Conservation (phyloP, 53 echinoderm and acorn worm species). For the Temnopleurus reevesii region DNA sequence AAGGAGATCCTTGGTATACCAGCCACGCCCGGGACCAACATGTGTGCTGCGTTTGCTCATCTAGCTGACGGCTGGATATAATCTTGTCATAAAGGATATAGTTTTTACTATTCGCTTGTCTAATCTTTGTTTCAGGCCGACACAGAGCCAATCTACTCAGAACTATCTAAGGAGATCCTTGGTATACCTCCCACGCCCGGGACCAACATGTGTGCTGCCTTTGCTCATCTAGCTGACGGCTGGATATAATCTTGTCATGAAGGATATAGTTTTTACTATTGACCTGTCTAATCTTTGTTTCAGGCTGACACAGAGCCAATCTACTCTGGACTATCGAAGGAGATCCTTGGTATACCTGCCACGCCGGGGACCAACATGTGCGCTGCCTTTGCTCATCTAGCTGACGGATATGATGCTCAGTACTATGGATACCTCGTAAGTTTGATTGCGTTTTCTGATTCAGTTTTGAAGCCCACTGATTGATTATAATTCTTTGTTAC, state of each 20-base stretch:
- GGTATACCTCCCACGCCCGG: constrained; percentile 86
- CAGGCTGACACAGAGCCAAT: constrained; percentile 82
- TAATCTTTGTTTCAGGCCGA: constrained; percentile 75
- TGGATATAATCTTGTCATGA: constrained; percentile 26
- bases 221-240: constrained; percentile 96
- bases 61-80: constrained; percentile 96
- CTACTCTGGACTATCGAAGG: constrained; percentile 73
- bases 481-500: no score
- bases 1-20: constrained; percentile 88
- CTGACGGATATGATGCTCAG: constrained; percentile 99
- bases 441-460: background rate
- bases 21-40: constrained; percentile 97
- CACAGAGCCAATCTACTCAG: constrained; percentile 69
- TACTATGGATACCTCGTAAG: constrained; percentile 99
- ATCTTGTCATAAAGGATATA: no score
- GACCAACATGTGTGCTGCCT: constrained; percentile 97
- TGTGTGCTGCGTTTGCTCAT: constrained; percentile 99
- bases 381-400: constrained; percentile 95
- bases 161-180: constrained; percentile 74
- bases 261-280: background rate
- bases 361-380: constrained; percentile 99
- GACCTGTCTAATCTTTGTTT: background rate
- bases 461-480: no score
- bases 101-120: no score
- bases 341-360: constrained; percentile 92